Evolutionary conservation across 2,888 invertebrate genomes (phyloP).

Genomic region (Lypha dubia): DNA sequence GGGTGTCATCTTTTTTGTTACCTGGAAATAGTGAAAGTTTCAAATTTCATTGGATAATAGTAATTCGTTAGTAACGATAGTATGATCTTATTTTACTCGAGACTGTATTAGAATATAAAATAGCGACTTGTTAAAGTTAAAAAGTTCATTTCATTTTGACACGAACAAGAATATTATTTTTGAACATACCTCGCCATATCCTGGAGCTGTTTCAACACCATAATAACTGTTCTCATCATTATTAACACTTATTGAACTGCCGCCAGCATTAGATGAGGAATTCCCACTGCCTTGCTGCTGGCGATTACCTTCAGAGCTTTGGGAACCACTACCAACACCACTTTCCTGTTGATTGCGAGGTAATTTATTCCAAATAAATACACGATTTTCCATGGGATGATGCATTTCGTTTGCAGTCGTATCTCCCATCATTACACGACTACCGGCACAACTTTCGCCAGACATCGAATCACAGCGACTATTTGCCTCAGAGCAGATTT

Average conservation of each 20-base stretch:
- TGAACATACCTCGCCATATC: constrained; percentile 83
- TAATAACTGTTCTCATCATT: constrained; percentile 83
- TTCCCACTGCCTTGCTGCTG: constrained; percentile 50
- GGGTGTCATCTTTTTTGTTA: constrained; percentile 86
- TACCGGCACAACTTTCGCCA: constrained; percentile 81
- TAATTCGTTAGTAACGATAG: constrained; percentile 23
- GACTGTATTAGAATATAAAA: neutral
- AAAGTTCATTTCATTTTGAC: neutral
- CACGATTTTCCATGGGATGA: constrained; percentile 91
- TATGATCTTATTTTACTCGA: neutral
- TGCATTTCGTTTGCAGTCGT: constrained; percentile 83
- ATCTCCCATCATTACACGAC: constrained; percentile 73
- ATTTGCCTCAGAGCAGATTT: constrained; percentile 87
- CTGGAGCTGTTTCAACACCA: constrained; percentile 84
- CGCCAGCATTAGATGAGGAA: constrained; percentile 58
- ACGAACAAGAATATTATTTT: constrained; percentile 3
- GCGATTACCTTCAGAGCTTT: constrained; percentile 67
- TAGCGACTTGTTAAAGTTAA: no score
- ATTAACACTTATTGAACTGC: constrained; percentile 69
- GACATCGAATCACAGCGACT: constrained; percentile 82
- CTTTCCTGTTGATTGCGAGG: constrained; percentile 78
- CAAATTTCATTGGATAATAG: constrained; percentile 81
- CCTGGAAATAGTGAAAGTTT: constrained; percentile 83
- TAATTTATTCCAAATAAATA: constrained; percentile 92
- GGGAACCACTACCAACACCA: constrained; percentile 73